Conservation (phyloP, 2,113 vertebrate species). For the Callipepla californica region DNA sequence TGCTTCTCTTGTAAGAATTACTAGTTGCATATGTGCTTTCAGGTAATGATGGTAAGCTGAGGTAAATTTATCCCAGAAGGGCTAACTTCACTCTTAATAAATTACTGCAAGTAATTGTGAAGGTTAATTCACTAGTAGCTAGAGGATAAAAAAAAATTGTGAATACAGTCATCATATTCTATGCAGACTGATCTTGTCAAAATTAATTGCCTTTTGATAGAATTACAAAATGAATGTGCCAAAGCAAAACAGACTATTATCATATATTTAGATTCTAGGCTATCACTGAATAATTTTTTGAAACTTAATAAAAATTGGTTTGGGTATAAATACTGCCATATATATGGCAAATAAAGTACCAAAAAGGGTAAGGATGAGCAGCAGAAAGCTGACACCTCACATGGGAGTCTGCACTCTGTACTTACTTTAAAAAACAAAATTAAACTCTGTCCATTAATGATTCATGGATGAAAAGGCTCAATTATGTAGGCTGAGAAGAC, state of each 20-base stretch:
- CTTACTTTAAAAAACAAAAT: background rate
- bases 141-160: conserved; percentile 17
- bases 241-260: background rate
- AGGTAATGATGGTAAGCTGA: background rate
- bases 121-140: background rate
- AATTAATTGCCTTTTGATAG: conserved; percentile 24
- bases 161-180: background rate
- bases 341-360: background rate
- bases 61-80: background rate
- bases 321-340: background rate
- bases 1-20: background rate
- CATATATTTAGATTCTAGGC: background rate
- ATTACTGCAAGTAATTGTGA: background rate
- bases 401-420: background rate
- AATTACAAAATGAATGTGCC: background rate
- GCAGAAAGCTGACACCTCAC: background rate
- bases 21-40: background rate
- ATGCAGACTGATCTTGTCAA: background rate
- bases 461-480: conserved; percentile 19
- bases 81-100: background rate
- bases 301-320: background rate
- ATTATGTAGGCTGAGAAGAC: background rate
- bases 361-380: background rate
- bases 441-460: background rate
- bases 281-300: background rate